These are phyloP conservation scores for Eupithecia tripunctaria DNA, from an alignment of 2,888 invertebrate species.

Conservation along the genomic window DNA sequence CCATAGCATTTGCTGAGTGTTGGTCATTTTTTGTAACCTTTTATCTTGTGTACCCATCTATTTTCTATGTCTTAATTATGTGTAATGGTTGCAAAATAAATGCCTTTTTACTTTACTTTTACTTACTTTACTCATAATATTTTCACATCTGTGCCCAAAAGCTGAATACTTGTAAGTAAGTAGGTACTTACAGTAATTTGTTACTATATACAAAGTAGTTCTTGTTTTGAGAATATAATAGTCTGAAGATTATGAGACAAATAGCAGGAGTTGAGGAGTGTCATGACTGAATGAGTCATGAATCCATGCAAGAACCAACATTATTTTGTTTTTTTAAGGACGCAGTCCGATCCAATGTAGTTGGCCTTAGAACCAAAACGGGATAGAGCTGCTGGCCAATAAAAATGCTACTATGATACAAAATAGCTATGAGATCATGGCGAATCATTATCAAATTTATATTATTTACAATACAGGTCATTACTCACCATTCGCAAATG, in stretches of 20 bases:
- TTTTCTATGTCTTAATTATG: too few relatives aligned
- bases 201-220: not conserved
- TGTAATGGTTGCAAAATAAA: too few relatives aligned
- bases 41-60: too few relatives aligned
- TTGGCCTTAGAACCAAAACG: slow-evolving; percentile 31
- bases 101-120: too few relatives aligned
- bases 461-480: slow-evolving; percentile 3
- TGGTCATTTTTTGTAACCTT: too few relatives aligned
- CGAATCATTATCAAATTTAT: slow-evolving; percentile 24
- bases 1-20: too few relatives aligned
- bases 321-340: not conserved
- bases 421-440: slow-evolving; percentile 41
- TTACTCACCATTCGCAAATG: slow-evolving; percentile 26
- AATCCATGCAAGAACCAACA: not conserved
- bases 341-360: not conserved
- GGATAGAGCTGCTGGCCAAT: slow-evolving; percentile 7
- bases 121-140: too few relatives aligned
- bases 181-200: too few relatives aligned
- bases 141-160: not conserved
- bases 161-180: not conserved
- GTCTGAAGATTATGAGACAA: not conserved
- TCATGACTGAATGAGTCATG: not conserved
- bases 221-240: not conserved
- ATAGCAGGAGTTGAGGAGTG: too few relatives aligned
- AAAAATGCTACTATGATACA: slow-evolving; percentile 20